phyloP scores from a whole-genome alignment of 53 echinoderm and acorn worm species.

The Zoroaster sp. region DNA sequence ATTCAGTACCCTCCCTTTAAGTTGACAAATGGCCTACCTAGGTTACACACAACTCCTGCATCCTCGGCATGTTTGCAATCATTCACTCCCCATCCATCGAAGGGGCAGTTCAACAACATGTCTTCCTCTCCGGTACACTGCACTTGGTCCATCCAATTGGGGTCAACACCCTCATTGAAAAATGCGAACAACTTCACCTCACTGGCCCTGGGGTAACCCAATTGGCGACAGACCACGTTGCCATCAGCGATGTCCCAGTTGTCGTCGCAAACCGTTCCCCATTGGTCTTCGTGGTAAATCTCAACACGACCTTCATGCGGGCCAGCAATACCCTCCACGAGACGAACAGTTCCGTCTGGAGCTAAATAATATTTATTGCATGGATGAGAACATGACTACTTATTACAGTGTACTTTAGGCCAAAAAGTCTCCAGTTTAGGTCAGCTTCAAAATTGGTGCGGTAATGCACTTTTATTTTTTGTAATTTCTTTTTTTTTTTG shows the following conservation, averaged over 20 bases:
- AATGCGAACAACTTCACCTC: not conserved
- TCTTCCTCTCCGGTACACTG: not conserved
- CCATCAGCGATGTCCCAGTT: not conserved
- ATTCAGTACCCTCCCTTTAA: not conserved
- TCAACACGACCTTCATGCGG: not conserved
- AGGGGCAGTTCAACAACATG: not conserved
- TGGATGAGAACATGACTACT: not conserved
- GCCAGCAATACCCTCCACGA: not conserved
- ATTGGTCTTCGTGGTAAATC: not conserved
- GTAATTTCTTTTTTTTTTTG: too few species aligned
- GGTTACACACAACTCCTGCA: not conserved
- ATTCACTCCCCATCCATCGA: not conserved
- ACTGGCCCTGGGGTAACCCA: not conserved
- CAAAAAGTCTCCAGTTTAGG: too few species aligned
- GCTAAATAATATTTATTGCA: not conserved
- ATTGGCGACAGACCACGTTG: not conserved
- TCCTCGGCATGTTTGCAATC: not conserved
- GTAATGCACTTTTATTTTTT: too few species aligned
- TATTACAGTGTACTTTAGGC: too few species aligned
- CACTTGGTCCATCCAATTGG: not conserved
- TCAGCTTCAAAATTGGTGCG: too few species aligned
- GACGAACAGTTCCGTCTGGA: not conserved
- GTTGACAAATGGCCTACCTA: not conserved
- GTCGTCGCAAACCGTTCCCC: not conserved
- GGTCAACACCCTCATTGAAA: not conserved